phyloP scores from a whole-genome alignment of 2,113 vertebrate genomes.

The Solea senegalensis region DNA sequence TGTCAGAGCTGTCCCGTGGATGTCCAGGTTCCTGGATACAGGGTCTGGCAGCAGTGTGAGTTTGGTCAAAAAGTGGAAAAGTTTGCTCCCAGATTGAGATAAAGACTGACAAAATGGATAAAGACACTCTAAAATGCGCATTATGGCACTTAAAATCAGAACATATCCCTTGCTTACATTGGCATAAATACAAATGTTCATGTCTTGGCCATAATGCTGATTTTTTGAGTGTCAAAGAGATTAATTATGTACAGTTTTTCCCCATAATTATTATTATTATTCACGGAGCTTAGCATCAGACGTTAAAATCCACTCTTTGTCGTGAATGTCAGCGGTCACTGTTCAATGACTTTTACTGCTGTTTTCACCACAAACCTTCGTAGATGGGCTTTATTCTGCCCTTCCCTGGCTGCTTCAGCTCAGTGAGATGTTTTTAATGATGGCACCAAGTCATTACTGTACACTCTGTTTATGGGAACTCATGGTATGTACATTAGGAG shows the following conservation, averaged over 20 bases:
- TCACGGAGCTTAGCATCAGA: background rate
- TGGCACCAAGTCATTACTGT: conserved; percentile 33
- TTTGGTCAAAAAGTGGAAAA: background rate
- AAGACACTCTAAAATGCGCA: background rate
- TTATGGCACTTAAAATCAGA: background rate
- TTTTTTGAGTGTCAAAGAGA: no score
- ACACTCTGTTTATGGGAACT: conserved; percentile 42
- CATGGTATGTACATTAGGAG: conserved; percentile 45
- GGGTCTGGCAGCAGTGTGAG: no score
- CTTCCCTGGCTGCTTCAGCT: conserved; percentile 18
- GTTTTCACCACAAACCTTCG: conserved; percentile 11
- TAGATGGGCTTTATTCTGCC: background rate
- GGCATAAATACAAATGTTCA: background rate
- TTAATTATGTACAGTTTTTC: no score
- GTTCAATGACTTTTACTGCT: conserved; percentile 15
- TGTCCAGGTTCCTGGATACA: background rate
- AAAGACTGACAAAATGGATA: background rate
- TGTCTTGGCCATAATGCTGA: no score
- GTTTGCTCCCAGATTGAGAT: background rate
- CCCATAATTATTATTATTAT: background rate
- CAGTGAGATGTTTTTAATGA: conserved; percentile 26
- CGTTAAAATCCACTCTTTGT: background rate
- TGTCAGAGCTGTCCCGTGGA: conserved; percentile 8
- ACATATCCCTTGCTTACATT: background rate
- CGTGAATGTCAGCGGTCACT: no score